Base-by-base conservation (phyloP, 2,888 invertebrate genomes). In the Eilema sororculum region DNA sequence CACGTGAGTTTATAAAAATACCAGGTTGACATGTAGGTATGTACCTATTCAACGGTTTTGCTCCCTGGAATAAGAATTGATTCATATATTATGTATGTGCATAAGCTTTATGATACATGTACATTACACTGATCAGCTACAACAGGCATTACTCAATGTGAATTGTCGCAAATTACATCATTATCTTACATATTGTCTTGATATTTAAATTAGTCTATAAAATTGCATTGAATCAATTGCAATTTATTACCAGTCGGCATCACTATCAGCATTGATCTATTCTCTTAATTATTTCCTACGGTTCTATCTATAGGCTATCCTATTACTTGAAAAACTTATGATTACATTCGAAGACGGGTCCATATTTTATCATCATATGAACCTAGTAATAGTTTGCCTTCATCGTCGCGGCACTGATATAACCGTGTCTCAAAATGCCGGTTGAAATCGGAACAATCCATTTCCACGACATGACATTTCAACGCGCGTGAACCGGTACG, bases 1-100 rank as follows among this genome's bases (percentile, higher is more conserved):
- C 68, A 57, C 65, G 68, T 80, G 37, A 68, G 67, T 52, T 67
- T 68, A 72, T 74, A 73, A 68, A 72, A 70, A 66, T 75, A 69
- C 56, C 72, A 65, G 63, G 65, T 64, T 70, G 71, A 58, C 65
- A 68, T 75, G 65, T 71, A 68, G 74, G 59, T 71, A 72, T 77
- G 69, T 60, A 66, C 41, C 33, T 37, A 1, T 65, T 65, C 61
- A 41, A 57, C 24, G 33, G 56, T 46, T 41, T 61, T 56, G 59
- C 63, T 67, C 69, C 25, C 28, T 59, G 61, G 87, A 85, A 86
- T 86, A 84, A 79, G 74, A 87, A 87, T 86, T 67, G 74, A 71
- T 74, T 57, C 73, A 76, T 85, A 83, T 85, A 16, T 81, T 83
- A 79, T 78, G 76, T 73, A 73, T 68, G 73, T 57, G 62, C 60